Base-by-base conservation (phyloP, 1,140 invertebrate species). In the Stenopsyche tienmushanensis region DNA sequence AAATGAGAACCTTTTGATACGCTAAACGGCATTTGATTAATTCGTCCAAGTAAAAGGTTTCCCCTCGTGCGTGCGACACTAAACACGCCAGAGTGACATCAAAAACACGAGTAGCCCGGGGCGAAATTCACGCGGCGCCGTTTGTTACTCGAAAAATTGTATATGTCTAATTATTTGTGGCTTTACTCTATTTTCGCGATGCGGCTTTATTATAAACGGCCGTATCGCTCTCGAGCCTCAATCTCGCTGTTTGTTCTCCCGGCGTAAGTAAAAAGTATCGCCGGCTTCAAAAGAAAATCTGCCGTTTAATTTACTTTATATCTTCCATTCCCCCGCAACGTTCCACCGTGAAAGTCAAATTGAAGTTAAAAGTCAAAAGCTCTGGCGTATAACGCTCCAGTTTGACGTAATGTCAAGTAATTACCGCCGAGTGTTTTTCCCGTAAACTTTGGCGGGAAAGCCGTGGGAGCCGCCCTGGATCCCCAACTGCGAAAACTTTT, bases 261-360 rank as follows among this genome's bases (percentile, higher is more conserved):
- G 39, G 39, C 29, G 53, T 55, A 55, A 55, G 53, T 55, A 60
- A 60, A 60, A 60, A 60, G 57, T 60, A 60, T 60, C 57, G 42
- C 26, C 24, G 57, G 21, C 57, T 26, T 60, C 57, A 60, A 60
- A 60, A 60, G 57, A 60, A 60, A 60, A 60, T 60, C 57, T 60
- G 57, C 57, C 57, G 57, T 60, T 60, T 60, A 60, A 60, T 60
- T 60, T 60, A 60, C 57, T 60, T 60, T 60, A 60, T 60, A 60
- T 60, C 57, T 60, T 45, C 42, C 57, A 20, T 34, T 23, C 41
- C 24, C 57, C 26, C 17, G 3, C 15, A 9, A 7, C 18, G 13
- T 18, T 21, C 34, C 39, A 5, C 20, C 20, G 42, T 21, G 21
- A 60, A 60, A 60, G 42, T 60, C 57, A 60, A 60, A 60, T 60